Conservation (phyloP, 1,140 invertebrate species). For the Drosophila grimshawi region DNA sequence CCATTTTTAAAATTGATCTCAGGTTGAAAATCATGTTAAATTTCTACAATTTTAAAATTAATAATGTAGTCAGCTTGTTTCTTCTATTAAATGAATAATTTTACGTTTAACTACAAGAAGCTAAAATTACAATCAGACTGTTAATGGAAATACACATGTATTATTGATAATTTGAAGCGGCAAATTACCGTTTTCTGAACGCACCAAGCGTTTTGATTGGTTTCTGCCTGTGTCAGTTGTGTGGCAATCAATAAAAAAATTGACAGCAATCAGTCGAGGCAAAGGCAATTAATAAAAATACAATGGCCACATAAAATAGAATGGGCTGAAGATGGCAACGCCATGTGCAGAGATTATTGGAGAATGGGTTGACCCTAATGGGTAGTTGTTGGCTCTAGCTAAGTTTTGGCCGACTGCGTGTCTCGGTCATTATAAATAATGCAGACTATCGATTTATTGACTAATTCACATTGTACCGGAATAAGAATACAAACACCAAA, state of each 20-base stretch:
- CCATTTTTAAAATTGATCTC: no score
- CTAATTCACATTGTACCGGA: conserved; percentile 59
- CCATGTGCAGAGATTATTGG: conserved; percentile 39
- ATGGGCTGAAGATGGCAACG: conserved; percentile 5
- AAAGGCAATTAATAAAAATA: conserved; percentile 66
- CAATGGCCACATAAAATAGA: conserved; percentile 37
- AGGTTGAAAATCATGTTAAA: no score
- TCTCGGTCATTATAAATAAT: conserved; percentile 74
- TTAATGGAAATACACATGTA: conserved; percentile 1
- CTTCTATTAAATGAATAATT: no score
- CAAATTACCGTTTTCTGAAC: conserved; percentile 11
- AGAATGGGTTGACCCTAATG: conserved; percentile 9
- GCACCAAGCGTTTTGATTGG: conserved; percentile 13
- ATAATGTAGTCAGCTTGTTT: no score
- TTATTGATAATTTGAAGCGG: conserved; percentile 1
- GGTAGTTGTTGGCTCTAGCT: conserved; percentile 33
- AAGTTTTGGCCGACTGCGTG: conserved; percentile 52
- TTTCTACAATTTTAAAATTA: no score
- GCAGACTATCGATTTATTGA: conserved; percentile 78
- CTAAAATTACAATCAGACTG: neutral
- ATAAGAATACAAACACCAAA: conserved; percentile 45
- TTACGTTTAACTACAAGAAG: no score
- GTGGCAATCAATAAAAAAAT: conserved; percentile 69
- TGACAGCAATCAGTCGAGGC: conserved; percentile 60
- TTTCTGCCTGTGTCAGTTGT: conserved; percentile 14